These are phyloP conservation scores for Cranoglanis bouderius DNA, from an alignment of 2,113 vertebrate species.

Conservation along the genomic window DNA sequence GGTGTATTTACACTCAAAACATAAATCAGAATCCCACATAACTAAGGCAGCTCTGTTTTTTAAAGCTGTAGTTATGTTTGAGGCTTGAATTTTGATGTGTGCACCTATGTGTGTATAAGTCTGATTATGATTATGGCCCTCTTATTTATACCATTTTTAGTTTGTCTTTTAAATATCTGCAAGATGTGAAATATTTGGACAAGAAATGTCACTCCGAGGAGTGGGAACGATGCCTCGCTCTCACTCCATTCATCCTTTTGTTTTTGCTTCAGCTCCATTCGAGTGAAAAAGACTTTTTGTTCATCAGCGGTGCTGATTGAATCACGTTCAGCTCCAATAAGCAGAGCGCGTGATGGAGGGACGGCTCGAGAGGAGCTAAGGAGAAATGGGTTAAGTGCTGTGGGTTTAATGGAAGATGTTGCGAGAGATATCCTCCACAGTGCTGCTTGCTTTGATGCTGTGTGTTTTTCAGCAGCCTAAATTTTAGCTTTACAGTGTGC, in stretches of 20 bases:
- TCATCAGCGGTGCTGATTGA: slow-evolving; percentile 57
- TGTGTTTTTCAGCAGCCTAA: not conserved
- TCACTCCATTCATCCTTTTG: slow-evolving; percentile 33
- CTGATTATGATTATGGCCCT: not conserved
- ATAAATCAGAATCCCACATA: not conserved
- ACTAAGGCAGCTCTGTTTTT: not conserved
- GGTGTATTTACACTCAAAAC: not conserved
- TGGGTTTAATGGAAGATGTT: slow-evolving; percentile 42
- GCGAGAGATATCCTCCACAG: not conserved
- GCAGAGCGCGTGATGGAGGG: slow-evolving; percentile 44
- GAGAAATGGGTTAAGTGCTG: slow-evolving; percentile 42
- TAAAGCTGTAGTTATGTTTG: not conserved
- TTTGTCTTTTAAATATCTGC: not conserved
- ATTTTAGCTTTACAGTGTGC: not conserved
- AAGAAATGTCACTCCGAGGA: not conserved
- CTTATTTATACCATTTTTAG: not conserved
- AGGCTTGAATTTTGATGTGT: not conserved
- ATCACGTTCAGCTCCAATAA: slow-evolving; percentile 59
- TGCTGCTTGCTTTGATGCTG: slow-evolving; percentile 6
- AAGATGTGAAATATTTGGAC: not conserved
- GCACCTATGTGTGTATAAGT: not conserved
- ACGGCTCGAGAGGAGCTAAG: slow-evolving; percentile 10
- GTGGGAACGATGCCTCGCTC: not conserved
- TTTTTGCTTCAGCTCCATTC: slow-evolving; percentile 40
- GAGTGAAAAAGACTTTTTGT: slow-evolving; percentile 52